phyloP scores from a whole-genome alignment of 2,888 invertebrate species.

The Leucophora obtusa region DNA sequence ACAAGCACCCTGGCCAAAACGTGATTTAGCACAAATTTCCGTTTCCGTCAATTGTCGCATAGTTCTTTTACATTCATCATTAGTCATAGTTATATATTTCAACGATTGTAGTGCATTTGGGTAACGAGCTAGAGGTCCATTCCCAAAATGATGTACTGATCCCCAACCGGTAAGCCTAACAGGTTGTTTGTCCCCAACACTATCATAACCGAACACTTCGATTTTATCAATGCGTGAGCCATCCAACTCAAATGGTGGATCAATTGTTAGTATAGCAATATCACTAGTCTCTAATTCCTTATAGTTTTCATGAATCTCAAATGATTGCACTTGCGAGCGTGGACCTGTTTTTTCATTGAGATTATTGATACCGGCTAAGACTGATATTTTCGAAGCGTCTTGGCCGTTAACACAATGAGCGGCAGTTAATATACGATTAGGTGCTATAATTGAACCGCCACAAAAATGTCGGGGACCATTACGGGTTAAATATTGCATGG shows the following conservation, averaged over 20 bases:
- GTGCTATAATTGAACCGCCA: constrained; percentile 75
- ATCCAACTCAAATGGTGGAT: constrained; percentile 72
- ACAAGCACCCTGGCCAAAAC: constrained; percentile 77
- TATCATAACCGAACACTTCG: constrained; percentile 70
- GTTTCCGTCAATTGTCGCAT: constrained; percentile 73
- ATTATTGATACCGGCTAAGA: constrained; percentile 72
- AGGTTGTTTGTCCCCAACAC: constrained; percentile 71
- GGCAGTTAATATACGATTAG: constrained; percentile 76
- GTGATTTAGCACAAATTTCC: constrained; percentile 76
- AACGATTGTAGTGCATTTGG: constrained; percentile 74
- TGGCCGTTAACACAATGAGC: constrained; percentile 77
- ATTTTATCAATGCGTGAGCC: constrained; percentile 77
- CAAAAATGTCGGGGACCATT: constrained; percentile 74
- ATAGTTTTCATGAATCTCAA: constrained; percentile 75
- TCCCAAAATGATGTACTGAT: constrained; percentile 74
- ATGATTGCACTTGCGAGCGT: constrained; percentile 72
- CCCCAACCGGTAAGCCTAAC: constrained; percentile 77
- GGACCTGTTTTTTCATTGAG: constrained; percentile 70
- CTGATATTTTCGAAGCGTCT: constrained; percentile 71
- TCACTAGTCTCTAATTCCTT: constrained; percentile 75
- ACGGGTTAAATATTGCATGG: constrained; percentile 71
- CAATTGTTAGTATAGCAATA: constrained; percentile 75
- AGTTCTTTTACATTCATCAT: constrained; percentile 67
- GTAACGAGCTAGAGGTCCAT: constrained; percentile 73
- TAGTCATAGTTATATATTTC: constrained; percentile 73